Percentiles rank a stretch among this genome's conserved stretches.
These are phyloP conservation scores for Heliocidaris erythrogramma DNA, from an alignment of 35 echinoderm and acorn worm genomes.

Conservation along the genomic window DNA sequence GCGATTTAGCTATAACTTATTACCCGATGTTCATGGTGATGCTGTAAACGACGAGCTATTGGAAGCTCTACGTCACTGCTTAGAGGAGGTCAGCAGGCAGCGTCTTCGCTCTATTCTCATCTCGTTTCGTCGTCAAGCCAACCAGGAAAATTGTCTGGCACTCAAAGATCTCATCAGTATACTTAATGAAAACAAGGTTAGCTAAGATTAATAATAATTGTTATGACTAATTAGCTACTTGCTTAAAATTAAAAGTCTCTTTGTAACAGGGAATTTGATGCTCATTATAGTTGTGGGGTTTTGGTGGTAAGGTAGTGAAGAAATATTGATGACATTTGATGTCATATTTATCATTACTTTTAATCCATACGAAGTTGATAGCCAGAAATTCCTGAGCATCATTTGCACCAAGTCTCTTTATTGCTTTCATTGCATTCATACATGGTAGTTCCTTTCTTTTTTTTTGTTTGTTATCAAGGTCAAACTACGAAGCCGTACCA, in stretches of 20 bases:
- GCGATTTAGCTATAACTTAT: constrained; percentile 31
- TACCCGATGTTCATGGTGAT: constrained; percentile 39
- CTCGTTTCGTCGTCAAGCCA: constrained; percentile 35
- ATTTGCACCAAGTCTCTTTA: too few species aligned
- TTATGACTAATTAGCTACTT: background rate
- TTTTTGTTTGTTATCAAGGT: constrained; percentile 21
- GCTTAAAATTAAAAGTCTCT: too few species aligned
- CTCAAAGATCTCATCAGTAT: constrained; percentile 33
- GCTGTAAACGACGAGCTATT: constrained; percentile 21
- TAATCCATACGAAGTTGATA: too few species aligned
- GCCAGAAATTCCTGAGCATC: too few species aligned
- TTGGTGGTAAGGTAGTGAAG: too few species aligned
- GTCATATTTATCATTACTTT: too few species aligned
- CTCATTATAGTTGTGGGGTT: too few species aligned
- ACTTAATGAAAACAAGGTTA: constrained; percentile 43
- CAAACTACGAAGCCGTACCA: background rate
- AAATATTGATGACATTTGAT: too few species aligned
- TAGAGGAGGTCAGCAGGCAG: constrained; percentile 34
- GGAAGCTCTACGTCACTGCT: background rate
- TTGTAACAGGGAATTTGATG: too few species aligned
- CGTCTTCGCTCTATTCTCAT: constrained; percentile 27
- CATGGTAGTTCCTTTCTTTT: background rate
- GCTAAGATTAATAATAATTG: background rate
- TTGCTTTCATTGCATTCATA: too few species aligned
- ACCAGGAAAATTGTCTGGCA: constrained; percentile 32